These are phyloP conservation scores for Pseudomyrmex sp. DNA, from an alignment of 1,140 invertebrate species.

Conservation along the genomic window DNA sequence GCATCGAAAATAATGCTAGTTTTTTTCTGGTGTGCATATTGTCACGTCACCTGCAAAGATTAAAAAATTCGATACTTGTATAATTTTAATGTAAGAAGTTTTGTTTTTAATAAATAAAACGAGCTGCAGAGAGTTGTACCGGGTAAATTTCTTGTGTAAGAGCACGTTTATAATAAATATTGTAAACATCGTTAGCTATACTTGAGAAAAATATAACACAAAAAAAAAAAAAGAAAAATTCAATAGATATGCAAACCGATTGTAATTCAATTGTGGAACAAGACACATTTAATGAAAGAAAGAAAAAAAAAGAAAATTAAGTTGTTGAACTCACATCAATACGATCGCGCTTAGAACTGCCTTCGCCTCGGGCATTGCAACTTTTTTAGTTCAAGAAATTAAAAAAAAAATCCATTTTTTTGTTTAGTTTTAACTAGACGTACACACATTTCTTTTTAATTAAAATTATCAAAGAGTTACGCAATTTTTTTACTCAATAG, in stretches of 20 bases:
- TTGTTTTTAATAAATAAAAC: neutral
- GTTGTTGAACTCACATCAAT: neutral
- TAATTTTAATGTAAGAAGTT: neutral
- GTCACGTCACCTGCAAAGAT: conserved; percentile 50
- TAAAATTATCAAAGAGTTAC: too few relatives aligned
- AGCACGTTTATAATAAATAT: neutral
- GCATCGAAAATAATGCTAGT: neutral
- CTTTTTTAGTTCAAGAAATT: too few relatives aligned
- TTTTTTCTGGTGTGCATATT: neutral
- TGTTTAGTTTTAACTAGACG: too few relatives aligned
- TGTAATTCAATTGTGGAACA: neutral
- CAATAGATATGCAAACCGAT: neutral
- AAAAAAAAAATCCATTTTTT: too few relatives aligned
- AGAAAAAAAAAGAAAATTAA: neutral
- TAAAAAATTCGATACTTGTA: neutral
- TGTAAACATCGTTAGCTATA: neutral
- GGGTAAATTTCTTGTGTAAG: too few relatives aligned
- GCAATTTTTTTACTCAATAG: too few relatives aligned
- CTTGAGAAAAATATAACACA: neutral
- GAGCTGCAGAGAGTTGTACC: neutral
- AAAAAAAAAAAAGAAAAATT: neutral
- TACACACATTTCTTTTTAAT: too few relatives aligned
- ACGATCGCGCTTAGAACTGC: neutral
- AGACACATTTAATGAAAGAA: neutral
- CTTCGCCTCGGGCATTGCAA: too few relatives aligned